phyloP scores from a whole-genome alignment of 2,888 invertebrate species.

The Liopterus haemorrhoidalis region DNA sequence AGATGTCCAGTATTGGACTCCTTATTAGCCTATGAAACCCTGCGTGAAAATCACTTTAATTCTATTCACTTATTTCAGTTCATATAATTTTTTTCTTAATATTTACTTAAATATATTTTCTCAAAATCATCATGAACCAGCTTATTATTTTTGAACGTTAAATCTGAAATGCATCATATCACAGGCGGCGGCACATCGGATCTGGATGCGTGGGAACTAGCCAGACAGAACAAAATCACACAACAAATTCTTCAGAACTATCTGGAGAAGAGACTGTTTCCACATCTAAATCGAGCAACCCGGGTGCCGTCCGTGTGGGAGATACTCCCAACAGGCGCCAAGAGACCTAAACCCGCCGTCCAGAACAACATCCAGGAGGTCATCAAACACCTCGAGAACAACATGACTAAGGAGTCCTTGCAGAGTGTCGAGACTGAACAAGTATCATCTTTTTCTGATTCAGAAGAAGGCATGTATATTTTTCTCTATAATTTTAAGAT shows the following conservation, averaged over 20 bases:
- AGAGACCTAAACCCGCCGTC: slow-evolving; percentile 30
- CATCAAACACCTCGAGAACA: slow-evolving; percentile 27
- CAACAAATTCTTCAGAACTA: slow-evolving; percentile 70
- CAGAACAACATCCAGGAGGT: slow-evolving; percentile 39
- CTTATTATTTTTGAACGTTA: slow-evolving; percentile 6
- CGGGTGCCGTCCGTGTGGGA: slow-evolving; percentile 59
- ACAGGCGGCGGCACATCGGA: slow-evolving; percentile 28
- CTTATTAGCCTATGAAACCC: too few species aligned
- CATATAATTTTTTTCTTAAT: too few species aligned
- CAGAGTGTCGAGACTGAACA: slow-evolving; percentile 69
- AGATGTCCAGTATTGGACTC: too few species aligned
- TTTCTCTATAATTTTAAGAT: too few species aligned
- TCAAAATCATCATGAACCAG: slow-evolving; percentile 18
- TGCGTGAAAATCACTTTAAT: too few species aligned
- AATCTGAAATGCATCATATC: slow-evolving; percentile 13
- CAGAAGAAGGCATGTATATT: slow-evolving; percentile 55
- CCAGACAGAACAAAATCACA: slow-evolving; percentile 69
- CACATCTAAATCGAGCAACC: slow-evolving; percentile 47
- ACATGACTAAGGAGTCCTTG: slow-evolving; percentile 47
- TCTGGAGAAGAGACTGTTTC: slow-evolving; percentile 63
- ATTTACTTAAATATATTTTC: background rate
- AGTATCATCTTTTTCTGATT: slow-evolving; percentile 49
- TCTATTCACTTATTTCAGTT: too few species aligned
- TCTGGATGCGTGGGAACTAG: slow-evolving; percentile 53
- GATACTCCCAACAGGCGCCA: slow-evolving; percentile 51